Evolutionary conservation across 1,140 invertebrate species (phyloP).

Genomic region (Heliconius himera): DNA sequence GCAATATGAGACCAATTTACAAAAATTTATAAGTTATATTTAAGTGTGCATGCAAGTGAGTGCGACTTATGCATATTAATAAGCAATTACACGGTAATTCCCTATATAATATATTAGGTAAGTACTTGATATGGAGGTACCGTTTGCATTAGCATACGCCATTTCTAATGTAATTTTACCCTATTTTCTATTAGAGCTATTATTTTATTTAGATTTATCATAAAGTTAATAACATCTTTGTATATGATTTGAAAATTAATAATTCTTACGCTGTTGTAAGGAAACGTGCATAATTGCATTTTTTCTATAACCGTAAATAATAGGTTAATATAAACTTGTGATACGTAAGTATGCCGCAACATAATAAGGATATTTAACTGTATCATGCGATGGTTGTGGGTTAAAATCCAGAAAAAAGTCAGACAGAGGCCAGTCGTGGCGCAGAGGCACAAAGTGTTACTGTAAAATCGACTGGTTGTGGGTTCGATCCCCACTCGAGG

Average conservation of each 20-base stretch:
- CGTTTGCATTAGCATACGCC: slow-evolving; percentile 29
- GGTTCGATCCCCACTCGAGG: no score
- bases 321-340: no score
- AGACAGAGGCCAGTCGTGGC: no score
- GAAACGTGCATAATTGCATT: no score
- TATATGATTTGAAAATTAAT: no score
- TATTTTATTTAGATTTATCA: neutral
- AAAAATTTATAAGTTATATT: neutral
- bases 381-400: no score
- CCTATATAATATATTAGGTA: slow-evolving; percentile 33
- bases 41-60: slow-evolving; percentile 19
- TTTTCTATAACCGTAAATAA: no score
- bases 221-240: neutral
- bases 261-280: neutral
- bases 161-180: slow-evolving; percentile 6
- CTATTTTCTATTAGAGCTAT: neutral
- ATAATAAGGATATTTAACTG: no score
- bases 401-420: no score
- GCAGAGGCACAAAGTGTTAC: no score
- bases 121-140: slow-evolving; percentile 14
- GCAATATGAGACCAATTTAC: neutral
- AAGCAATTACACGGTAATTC: slow-evolving; percentile 36
- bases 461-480: no score
- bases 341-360: no score
- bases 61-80: slow-evolving; percentile 29